These are phyloP conservation scores for human (Homo sapiens) DNA, from an alignment of 2,113 vertebrate genomes.

Conservation along the genomic window GRCh38 chr5:28174501-28175000, in stretches of 20 bases:
- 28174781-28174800: constrained; percentile 12
- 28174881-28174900: constrained; percentile 65
- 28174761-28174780: neutral
- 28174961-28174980: constrained; percentile 55
- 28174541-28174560: too few relatives aligned
- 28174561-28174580: neutral
- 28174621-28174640: neutral
- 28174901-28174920: constrained; percentile 38
- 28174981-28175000: constrained; percentile 45
- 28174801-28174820: neutral
- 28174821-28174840: constrained; percentile 42
- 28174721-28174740: neutral
- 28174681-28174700: neutral
- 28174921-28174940: constrained; percentile 42
- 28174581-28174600: neutral
- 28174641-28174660: neutral
- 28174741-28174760: neutral
- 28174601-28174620: neutral
- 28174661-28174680: neutral
- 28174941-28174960: constrained; percentile 53
- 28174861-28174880: constrained; percentile 59
- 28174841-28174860: constrained; percentile 48
- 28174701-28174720: neutral
- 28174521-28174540: too few relatives aligned
- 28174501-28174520: too few relatives aligned